Evolutionary conservation across 2,888 invertebrate genomes (phyloP), one percentile per base, ranked within the genome.

Genomic region (Pegoplata infirma): DNA sequence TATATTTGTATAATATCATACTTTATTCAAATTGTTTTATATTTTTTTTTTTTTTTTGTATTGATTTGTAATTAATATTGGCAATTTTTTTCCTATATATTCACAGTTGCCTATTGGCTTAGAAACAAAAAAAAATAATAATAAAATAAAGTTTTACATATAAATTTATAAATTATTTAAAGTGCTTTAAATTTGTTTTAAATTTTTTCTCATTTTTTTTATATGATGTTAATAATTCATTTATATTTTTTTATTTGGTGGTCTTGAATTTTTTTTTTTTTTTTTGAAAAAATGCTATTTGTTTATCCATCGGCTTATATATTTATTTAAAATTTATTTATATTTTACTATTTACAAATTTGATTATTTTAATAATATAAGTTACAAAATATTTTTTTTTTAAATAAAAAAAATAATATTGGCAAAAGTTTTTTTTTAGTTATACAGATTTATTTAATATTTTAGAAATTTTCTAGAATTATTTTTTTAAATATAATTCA

Each of bases 101-200:
- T 81, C 80, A 80, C 74, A 80, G 76, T 80, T 40, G 81, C 78
- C 81, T 64, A 4, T 71, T 78, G 79, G 78, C 59, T 44, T 64
- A 47, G 47, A 72, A 76, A 53, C 16, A 14, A 53, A 51, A 49
- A 63, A 51, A 59, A 36, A 55, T 16, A 12, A 69, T 64, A 47
- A n/a, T n/a, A n/a, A n/a, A n/a, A n/a, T n/a, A n/a, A n/a, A n/a
- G 1, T 40, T 17, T 63, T 46, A n/a, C 46, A 16, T 59, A 23
- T 59, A 49, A 32, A 49, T 44, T 40, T 7, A 16, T 16, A 53
- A 44, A 66, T 44, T 53, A 58, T 72, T 63, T 47, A 49, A 14
- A 56, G 71, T 76, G 76, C 72, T 74, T 56, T 40, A 53, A 59
- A n/a, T n/a, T 73, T 63, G 32, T 61, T 73, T 36, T 36, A 58